A percentile compares a stretch with the other conserved stretches of the same genome.
These are phyloP conservation scores for Falco peregrinus DNA, from an alignment of 2,797 vertebrate genomes.

Conservation along the genomic window DNA sequence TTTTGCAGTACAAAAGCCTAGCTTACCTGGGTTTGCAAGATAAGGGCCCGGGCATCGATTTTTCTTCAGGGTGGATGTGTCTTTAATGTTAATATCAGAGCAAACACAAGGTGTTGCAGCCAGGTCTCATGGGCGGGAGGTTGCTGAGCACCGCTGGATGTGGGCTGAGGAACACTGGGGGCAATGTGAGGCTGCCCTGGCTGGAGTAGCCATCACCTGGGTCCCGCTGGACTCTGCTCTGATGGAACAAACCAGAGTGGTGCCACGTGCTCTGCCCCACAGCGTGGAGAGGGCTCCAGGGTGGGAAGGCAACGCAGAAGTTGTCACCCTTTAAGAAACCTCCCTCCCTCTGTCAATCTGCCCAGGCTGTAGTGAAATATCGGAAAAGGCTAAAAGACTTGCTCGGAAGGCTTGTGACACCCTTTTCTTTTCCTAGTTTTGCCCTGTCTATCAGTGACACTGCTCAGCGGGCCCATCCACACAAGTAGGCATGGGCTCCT, in stretches of 20 bases:
- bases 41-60: background rate
- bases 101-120: background rate
- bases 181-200: accelerated
- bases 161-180: accelerated
- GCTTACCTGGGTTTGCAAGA: background rate
- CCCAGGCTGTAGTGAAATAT: background rate
- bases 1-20: background rate
- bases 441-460: accelerated
- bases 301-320: accelerated
- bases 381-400: background rate
- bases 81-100: background rate
- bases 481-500: background rate
- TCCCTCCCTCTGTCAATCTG: background rate
- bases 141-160: background rate
- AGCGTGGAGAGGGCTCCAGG: accelerated
- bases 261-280: background rate
- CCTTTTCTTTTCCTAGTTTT: background rate
- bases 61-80: background rate
- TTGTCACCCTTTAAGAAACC: background rate
- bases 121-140: background rate
- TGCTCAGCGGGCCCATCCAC: background rate
- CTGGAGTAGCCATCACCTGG: background rate
- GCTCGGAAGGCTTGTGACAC: background rate
- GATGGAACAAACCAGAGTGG: background rate
- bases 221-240: background rate